Conservation (phyloP, 2,888 invertebrate species). For the Trilocha varians region DNA sequence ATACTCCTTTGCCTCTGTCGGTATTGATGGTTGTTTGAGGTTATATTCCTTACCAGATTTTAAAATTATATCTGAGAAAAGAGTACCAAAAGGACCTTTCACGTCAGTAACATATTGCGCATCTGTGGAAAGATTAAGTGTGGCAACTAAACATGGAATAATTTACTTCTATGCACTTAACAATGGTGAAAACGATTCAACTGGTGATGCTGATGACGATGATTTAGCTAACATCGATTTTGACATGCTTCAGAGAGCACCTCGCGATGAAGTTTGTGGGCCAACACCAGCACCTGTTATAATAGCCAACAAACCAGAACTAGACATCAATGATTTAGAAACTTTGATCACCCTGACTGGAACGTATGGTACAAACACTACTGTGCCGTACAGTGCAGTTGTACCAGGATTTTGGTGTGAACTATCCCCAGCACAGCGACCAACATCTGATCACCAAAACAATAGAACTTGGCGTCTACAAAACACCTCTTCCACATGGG, state of each 20-base stretch:
- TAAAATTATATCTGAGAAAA: conserved; percentile 77
- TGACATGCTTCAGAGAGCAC: conserved; percentile 54
- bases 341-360: conserved; percentile 82
- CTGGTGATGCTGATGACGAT: conserved; percentile 82
- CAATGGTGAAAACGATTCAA: conserved; percentile 80
- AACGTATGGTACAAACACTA: conserved; percentile 76
- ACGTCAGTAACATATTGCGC: conserved; percentile 89
- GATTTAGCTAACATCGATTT: conserved; percentile 68
- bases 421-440: conserved; percentile 91
- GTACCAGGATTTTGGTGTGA: conserved; percentile 96
- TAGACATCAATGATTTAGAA: conserved; percentile 75
- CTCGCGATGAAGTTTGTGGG: conserved; percentile 46
- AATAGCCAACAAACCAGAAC: conserved; percentile 73
- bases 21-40: conserved; percentile 82
- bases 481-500: conserved; percentile 91
- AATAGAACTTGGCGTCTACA: conserved; percentile 92
- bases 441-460: conserved; percentile 90
- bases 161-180: conserved; percentile 87
- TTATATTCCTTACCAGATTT: conserved; percentile 82
- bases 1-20: conserved; percentile 81
- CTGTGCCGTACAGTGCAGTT: conserved; percentile 83
- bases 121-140: conserved; percentile 89
- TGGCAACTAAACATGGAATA: conserved; percentile 84
- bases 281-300: conserved; percentile 45
- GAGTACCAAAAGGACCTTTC: conserved; percentile 80